Conservation (phyloP, 2,888 invertebrate species). For the Labia minor region DNA sequence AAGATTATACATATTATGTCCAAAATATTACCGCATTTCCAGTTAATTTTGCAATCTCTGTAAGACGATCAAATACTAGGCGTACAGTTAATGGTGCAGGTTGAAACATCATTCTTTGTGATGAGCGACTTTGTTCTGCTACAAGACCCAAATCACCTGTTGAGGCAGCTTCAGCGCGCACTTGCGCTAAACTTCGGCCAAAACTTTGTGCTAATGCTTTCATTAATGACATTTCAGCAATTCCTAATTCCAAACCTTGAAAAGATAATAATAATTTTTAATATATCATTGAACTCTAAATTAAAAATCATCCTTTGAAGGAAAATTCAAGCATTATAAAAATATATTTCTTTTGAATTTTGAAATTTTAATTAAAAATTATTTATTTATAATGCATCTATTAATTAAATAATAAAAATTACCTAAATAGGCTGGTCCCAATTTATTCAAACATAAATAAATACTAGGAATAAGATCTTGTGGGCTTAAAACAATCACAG, state of each 20-base stretch:
- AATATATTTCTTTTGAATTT: too few species aligned
- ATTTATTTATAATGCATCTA: too few species aligned
- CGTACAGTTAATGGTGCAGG: constrained; percentile 65
- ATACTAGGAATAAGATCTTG: constrained; percentile 82
- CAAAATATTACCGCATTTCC: constrained; percentile 53
- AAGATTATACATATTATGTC: too few species aligned
- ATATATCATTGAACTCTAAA: too few species aligned
- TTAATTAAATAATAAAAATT: too few species aligned
- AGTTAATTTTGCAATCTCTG: constrained; percentile 74
- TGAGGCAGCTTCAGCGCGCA: constrained; percentile 58
- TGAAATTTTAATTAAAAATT: too few species aligned
- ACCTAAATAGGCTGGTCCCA: constrained; percentile 94
- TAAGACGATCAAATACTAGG: constrained; percentile 69
- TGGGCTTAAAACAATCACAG: constrained; percentile 77
- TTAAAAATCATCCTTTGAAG: too few species aligned
- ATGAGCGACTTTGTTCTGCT: constrained; percentile 71
- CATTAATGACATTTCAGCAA: constrained; percentile 88
- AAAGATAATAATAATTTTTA: too few species aligned
- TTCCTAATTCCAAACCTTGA: constrained; percentile 68
- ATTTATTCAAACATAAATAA: constrained; percentile 88
- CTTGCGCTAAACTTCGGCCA: constrained; percentile 65
- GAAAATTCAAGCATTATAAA: too few species aligned
- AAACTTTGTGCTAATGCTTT: constrained; percentile 87
- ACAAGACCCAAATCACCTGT: constrained; percentile 85
- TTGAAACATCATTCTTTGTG: constrained; percentile 79